Conservation (phyloP, 2,888 invertebrate species). For the Pediacus dermestoides region DNA sequence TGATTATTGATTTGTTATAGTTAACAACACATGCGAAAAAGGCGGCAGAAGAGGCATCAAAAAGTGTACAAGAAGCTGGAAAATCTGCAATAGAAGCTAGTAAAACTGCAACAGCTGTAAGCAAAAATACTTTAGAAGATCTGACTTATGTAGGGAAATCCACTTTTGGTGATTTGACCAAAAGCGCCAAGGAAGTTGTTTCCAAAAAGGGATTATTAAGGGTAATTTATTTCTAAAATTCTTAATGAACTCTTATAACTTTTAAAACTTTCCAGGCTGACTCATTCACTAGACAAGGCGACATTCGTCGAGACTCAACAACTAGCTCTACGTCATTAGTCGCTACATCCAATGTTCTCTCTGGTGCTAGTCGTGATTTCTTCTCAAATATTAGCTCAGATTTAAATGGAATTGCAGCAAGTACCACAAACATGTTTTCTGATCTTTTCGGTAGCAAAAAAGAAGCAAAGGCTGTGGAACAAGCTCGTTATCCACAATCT, state of each 20-base stretch:
- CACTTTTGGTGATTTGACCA: slow-evolving; percentile 84
- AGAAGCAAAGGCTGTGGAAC: slow-evolving; percentile 31
- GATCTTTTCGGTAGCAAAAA: slow-evolving; percentile 83
- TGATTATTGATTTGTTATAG: slow-evolving; percentile 48
- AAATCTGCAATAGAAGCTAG: slow-evolving; percentile 82
- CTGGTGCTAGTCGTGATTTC: slow-evolving; percentile 73
- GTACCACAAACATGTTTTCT: slow-evolving; percentile 91
- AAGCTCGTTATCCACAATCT: slow-evolving; percentile 38
- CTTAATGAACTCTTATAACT: not conserved
- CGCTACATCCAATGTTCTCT: slow-evolving; percentile 59
- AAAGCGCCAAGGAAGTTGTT: slow-evolving; percentile 85
- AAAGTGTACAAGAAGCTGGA: slow-evolving; percentile 79
- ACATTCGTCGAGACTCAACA: slow-evolving; percentile 57
- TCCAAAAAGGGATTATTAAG: slow-evolving; percentile 81
- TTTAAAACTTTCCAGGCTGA: slow-evolving; percentile 34
- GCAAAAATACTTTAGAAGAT: slow-evolving; percentile 84
- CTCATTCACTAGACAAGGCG: slow-evolving; percentile 42
- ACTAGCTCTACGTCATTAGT: slow-evolving; percentile 60
- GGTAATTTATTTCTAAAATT: slow-evolving; percentile 47
- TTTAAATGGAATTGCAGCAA: slow-evolving; percentile 87
- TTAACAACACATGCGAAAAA: slow-evolving; percentile 84
- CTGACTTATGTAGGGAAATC: slow-evolving; percentile 87
- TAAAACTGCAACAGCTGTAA: slow-evolving; percentile 82
- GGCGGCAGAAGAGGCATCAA: slow-evolving; percentile 77
- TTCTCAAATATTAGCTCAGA: slow-evolving; percentile 90